Evolutionary conservation across 2,888 invertebrate genomes (phyloP).

Genomic region (Craniophora ligustri): DNA sequence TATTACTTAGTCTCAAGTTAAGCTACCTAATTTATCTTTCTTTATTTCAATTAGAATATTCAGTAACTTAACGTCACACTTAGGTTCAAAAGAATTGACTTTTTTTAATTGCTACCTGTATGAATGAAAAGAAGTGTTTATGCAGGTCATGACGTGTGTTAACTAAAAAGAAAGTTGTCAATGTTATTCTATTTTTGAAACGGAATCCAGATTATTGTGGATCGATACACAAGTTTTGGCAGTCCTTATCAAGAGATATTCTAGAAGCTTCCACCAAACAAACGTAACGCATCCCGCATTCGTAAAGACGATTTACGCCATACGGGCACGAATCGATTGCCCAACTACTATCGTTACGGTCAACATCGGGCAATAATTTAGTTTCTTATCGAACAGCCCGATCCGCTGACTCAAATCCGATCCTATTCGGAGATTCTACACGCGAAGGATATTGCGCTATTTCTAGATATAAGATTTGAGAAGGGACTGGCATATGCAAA

Average conservation of each 20-base stretch:
- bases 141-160: too few species aligned
- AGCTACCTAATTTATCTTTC: too few species aligned
- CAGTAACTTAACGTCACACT: too few species aligned
- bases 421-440: constrained; percentile 59
- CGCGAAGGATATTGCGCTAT: constrained; percentile 55
- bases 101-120: too few species aligned
- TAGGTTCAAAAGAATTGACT: too few species aligned
- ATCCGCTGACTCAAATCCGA: constrained; percentile 76
- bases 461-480: constrained; percentile 57
- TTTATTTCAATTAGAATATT: too few species aligned
- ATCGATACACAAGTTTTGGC: too few species aligned
- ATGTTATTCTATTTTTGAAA: too few species aligned
- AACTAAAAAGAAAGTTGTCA: too few species aligned
- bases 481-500: constrained; percentile 62
- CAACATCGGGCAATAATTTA: constrained; percentile 80
- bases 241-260: constrained; percentile 11
- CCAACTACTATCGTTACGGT: constrained; percentile 61
- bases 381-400: constrained; percentile 77
- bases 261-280: constrained; percentile 35
- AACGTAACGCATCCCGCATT: constrained; percentile 43
- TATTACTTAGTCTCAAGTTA: too few species aligned
- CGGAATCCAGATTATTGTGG: too few species aligned
- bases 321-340: constrained; percentile 61
- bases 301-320: constrained; percentile 57
- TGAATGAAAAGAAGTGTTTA: too few species aligned